A percentile compares a stretch with the other conserved stretches of the same genome.
phyloP scores from a whole-genome alignment of 2,113 vertebrate genomes.

The Catharus bicknelli region DNA sequence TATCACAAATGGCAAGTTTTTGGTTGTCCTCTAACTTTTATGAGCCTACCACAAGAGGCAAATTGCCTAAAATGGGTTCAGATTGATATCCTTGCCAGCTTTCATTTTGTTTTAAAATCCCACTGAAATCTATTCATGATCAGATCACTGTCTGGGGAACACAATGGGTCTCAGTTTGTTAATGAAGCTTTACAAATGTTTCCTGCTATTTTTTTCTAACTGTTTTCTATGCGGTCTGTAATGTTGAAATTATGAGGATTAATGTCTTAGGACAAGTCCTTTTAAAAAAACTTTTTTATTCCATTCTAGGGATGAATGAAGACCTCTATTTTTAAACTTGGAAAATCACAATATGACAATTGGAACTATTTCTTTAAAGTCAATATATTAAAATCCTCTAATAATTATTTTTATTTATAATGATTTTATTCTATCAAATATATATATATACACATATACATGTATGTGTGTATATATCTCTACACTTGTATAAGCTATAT shows the following conservation, averaged over 20 bases:
- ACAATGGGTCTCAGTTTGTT: background rate
- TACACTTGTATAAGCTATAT: background rate
- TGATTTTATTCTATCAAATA: background rate
- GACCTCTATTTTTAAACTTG: background rate
- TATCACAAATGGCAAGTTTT: background rate
- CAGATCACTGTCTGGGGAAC: background rate
- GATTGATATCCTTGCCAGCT: background rate
- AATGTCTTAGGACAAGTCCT: background rate
- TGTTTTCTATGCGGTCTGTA: background rate
- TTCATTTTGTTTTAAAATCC: constrained; percentile 8
- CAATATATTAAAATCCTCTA: background rate
- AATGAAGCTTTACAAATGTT: constrained; percentile 16
- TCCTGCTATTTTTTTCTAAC: background rate
- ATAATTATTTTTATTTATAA: background rate
- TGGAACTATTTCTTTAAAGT: background rate
- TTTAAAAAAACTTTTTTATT: background rate
- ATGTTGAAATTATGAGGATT: background rate
- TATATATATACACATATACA: background rate
- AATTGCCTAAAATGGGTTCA: background rate
- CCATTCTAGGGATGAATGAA: background rate
- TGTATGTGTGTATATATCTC: no score
- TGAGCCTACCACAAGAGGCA: background rate
- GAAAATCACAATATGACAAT: background rate
- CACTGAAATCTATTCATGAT: background rate
- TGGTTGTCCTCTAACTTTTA: background rate